A percentile compares a stretch with the other conserved stretches of the same genome.
phyloP scores from a whole-genome alignment of 2,888 invertebrate genomes.

The Quadroppia sp. region DNA sequence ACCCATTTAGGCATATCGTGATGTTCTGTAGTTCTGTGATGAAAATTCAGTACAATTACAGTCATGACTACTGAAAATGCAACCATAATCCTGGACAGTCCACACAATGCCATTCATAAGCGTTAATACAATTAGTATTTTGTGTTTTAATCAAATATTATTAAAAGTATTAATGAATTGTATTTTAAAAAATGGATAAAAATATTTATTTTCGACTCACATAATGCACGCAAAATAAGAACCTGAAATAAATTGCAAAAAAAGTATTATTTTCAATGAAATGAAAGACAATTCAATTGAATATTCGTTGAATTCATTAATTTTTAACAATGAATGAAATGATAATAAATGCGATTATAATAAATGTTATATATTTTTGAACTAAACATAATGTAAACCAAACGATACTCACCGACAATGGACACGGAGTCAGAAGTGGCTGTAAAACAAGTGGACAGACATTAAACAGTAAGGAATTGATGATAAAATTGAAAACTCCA shows the following conservation, averaged over 20 bases:
- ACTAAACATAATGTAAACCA: background rate
- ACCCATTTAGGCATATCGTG: constrained; percentile 98
- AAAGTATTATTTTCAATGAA: background rate
- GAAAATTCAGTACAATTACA: constrained; percentile 94
- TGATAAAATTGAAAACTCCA: background rate
- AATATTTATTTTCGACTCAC: background rate
- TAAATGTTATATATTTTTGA: too few relatives aligned
- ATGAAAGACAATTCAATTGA: too few relatives aligned
- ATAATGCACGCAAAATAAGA: constrained; percentile 27
- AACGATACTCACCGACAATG: constrained; percentile 72
- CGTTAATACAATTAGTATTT: too few relatives aligned
- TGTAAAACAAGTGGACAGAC: constrained; percentile 19
- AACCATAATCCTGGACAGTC: constrained; percentile 76
- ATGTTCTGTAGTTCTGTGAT: constrained; percentile 85
- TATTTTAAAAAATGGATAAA: too few relatives aligned
- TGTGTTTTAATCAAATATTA: too few relatives aligned
- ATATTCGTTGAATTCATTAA: too few relatives aligned
- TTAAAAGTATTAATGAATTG: too few relatives aligned
- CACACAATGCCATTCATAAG: too few relatives aligned
- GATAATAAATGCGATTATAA: too few relatives aligned
- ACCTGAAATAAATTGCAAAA: background rate
- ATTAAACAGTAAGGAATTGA: too few relatives aligned
- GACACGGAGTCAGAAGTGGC: constrained; percentile 97
- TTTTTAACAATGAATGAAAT: too few relatives aligned
- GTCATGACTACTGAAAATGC: constrained; percentile 96